These are phyloP conservation scores for Deilephila elpenor DNA, from an alignment of 2,888 invertebrate species.

Conservation along the genomic window DNA sequence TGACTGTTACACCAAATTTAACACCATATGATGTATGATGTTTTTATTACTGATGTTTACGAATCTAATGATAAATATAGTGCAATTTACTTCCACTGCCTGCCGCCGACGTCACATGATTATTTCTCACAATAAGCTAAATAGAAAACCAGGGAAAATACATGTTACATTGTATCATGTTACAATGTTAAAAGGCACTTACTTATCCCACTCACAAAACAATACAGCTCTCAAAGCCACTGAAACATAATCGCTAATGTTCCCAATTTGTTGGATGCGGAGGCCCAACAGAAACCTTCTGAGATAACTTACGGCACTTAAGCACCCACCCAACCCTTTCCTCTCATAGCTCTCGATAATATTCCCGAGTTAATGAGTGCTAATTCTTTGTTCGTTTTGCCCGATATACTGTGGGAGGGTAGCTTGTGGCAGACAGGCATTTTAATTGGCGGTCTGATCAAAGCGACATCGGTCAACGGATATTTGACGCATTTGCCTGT, in stretches of 20 bases:
- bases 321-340: conserved; percentile 3
- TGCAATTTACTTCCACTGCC: too few relatives aligned
- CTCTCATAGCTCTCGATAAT: conserved; percentile 17
- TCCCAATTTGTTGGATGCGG: conserved; percentile 20
- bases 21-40: too few relatives aligned
- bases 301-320: conserved; percentile 12
- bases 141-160: neutral
- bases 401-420: conserved; percentile 35
- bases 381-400: conserved; percentile 37
- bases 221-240: conserved; percentile 1
- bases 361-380: conserved; percentile 33
- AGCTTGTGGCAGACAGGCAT: conserved; percentile 36
- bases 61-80: too few relatives aligned
- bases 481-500: conserved; percentile 31
- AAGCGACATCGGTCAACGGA: conserved; percentile 36
- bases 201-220: conserved; percentile 1
- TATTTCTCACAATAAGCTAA: too few relatives aligned
- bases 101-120: too few relatives aligned
- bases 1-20: too few relatives aligned
- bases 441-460: conserved; percentile 50
- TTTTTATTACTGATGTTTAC: too few relatives aligned
- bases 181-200: neutral
- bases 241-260: conserved; percentile 19
- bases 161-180: neutral
- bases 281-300: neutral